A percentile compares a stretch with the other conserved stretches of the same genome.
Evolutionary conservation across 1,140 invertebrate species (phyloP).

Genomic region (Drosophila ficusphila): DNA sequence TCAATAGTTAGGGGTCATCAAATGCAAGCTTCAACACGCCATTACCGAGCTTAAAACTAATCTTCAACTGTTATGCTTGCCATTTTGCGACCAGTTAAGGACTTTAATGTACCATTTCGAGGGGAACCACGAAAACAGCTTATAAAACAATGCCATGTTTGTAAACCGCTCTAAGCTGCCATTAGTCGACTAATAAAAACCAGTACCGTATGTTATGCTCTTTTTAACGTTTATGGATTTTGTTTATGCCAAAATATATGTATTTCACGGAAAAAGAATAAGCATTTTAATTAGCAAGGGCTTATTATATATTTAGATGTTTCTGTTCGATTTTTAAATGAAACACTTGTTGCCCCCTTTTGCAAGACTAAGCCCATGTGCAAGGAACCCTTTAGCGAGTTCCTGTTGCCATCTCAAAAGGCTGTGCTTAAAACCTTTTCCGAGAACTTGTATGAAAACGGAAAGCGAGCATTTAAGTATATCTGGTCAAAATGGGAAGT

Average conservation of each 20-base stretch:
- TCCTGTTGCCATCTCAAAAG: slow-evolving; percentile 28
- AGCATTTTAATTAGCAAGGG: too few relatives aligned
- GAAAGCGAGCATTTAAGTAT: slow-evolving; percentile 34
- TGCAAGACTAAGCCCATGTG: background rate
- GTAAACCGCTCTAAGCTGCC: too few relatives aligned
- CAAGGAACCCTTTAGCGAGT: slow-evolving; percentile 6
- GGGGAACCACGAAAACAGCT: background rate
- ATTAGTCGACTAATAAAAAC: too few relatives aligned
- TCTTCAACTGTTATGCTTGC: background rate
- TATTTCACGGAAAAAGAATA: too few relatives aligned
- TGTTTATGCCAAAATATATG: too few relatives aligned
- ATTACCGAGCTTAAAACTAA: slow-evolving; percentile 10
- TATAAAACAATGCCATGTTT: too few relatives aligned
- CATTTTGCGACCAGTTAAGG: background rate
- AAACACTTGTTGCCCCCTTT: background rate
- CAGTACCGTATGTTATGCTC: too few relatives aligned
- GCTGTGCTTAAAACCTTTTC: slow-evolving; percentile 22
- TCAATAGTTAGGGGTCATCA: slow-evolving; percentile 13
- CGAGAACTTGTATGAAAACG: slow-evolving; percentile 4
- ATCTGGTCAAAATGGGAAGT: slow-evolving; percentile 38
- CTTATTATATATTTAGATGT: too few relatives aligned
- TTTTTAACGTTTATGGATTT: too few relatives aligned
- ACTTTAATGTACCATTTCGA: background rate
- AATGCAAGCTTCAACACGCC: background rate
- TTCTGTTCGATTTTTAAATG: too few relatives aligned